These are phyloP conservation scores for Pseudomyrmex sp. DNA, from an alignment of 1,140 invertebrate genomes.

Conservation along the genomic window DNA sequence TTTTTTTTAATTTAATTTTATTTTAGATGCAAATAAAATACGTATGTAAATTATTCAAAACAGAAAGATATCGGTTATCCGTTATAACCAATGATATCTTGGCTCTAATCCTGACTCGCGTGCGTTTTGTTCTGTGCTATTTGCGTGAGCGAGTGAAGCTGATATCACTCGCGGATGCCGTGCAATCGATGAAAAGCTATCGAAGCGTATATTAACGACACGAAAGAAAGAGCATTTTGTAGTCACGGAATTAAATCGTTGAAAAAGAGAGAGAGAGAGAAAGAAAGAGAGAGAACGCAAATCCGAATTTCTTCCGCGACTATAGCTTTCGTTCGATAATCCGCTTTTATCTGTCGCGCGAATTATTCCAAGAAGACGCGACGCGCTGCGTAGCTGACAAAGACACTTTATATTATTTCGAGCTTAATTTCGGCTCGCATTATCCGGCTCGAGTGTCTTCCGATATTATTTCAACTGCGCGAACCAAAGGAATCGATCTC, in stretches of 20 bases:
- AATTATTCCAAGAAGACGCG: conserved; percentile 37
- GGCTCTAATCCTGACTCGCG: background rate
- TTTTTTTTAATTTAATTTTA: too few relatives aligned
- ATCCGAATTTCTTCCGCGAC: conserved; percentile 31
- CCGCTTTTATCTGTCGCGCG: conserved; percentile 26
- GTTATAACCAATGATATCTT: background rate
- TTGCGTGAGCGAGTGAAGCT: background rate
- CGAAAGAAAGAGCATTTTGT: conserved; percentile 7
- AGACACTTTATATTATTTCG: conserved; percentile 57
- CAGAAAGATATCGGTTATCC: background rate
- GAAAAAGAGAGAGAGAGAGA: conserved; percentile 3
- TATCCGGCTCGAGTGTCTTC: conserved; percentile 39
- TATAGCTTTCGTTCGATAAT: conserved; percentile 34
- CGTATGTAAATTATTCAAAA: too few relatives aligned
- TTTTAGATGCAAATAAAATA: background rate
- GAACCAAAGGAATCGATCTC: conserved; percentile 42
- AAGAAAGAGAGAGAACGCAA: conserved; percentile 15
- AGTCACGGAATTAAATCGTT: conserved; percentile 17
- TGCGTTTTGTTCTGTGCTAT: background rate
- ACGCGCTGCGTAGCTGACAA: conserved; percentile 17
- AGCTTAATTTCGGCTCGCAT: conserved; percentile 54
- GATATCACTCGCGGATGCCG: background rate
- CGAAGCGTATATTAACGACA: conserved; percentile 8
- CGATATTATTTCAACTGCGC: conserved; percentile 46
- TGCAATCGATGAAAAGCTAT: conserved; percentile 17